These are phyloP conservation scores for Phaetusa simplex DNA, from an alignment of 2,113 vertebrate genomes.

Conservation along the genomic window DNA sequence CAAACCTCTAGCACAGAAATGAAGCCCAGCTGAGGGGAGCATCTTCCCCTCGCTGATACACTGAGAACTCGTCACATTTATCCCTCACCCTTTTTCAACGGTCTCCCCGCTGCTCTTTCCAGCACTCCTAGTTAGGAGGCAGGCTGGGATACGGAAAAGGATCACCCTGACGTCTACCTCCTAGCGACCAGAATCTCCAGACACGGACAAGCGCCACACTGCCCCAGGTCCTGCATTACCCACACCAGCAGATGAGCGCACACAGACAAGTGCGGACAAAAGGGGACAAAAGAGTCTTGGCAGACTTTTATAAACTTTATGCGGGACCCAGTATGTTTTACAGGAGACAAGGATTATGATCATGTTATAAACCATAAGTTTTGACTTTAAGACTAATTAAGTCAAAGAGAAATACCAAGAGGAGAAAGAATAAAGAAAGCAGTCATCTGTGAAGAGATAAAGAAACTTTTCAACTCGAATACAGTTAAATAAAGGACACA, in stretches of 20 bases:
- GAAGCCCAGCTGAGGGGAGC: accelerated
- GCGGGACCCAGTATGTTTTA: not conserved
- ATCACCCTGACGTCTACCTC: not conserved
- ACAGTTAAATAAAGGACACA: not conserved
- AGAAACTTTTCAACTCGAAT: not conserved
- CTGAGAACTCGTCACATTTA: accelerated
- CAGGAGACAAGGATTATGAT: not conserved
- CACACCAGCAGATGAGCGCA: not conserved
- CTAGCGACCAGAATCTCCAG: not conserved
- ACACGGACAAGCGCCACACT: accelerated
- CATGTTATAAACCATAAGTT: not conserved
- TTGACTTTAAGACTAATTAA: not conserved
- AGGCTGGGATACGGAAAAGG: not conserved
- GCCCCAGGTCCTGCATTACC: not conserved
- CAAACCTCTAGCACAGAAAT: not conserved
- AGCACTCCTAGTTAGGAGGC: not conserved
- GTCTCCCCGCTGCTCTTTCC: not conserved
- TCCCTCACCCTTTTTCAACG: not conserved
- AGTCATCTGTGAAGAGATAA: not conserved
- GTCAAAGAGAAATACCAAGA: not conserved
- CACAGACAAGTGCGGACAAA: not conserved
- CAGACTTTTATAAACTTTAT: not conserved
- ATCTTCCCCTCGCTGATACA: not conserved
- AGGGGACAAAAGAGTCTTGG: not conserved
- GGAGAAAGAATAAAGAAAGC: not conserved